Evolutionary conservation across 2,888 invertebrate genomes (phyloP), one percentile per base, ranked within the genome.

Genomic region (Drosophila anomelani): DNA sequence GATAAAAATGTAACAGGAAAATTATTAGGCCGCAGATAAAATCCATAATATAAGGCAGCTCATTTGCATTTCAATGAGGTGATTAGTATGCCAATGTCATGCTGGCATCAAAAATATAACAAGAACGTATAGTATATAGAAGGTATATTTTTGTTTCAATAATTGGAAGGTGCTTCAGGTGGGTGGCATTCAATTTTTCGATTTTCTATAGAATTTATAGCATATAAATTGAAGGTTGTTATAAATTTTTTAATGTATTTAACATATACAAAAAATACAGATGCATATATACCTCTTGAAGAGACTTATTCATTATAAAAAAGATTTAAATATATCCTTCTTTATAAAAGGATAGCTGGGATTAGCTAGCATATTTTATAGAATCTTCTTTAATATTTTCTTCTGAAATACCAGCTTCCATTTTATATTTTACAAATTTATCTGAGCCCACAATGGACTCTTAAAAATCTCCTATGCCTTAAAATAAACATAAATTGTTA

Each of bases 1-100:
- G 79, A 75, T 79, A 63, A 49, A 60, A 74, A 62, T 61, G 64
- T 61, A 60, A 43, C 68, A 66, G 58, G 60, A 66, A 78, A 80
- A 72, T 81, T 75, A 83, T 81, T 77, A 63, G 80, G 76, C 77
- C 76, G 60, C 79, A 75, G 81, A 77, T 85, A 80, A 62, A 75
- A 61, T 69, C 76, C 67, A 66, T 66, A 73, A 80, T 75, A 77
- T 79, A 84, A 73, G 66, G 56, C 59, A 55, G 56, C 84, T 78
- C 79, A 84, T 86, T 85, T 80, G 82, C 80, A 85, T 85, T 81
- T 86, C 85, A 85, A 85, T 86, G 83, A 81, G 82, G 70, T 75
- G 76, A 77, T 84, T 78, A 77, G 74, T 69, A 78, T 80, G 78
- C 79, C 60, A 75, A 64, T 56, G 72, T 66, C 72, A 73, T 72